A percentile compares a stretch with the other conserved stretches of the same genome.
Conservation (phyloP, 37 sponge, comb jelly and placozoan species). For the Eunapius fragilis region DNA sequence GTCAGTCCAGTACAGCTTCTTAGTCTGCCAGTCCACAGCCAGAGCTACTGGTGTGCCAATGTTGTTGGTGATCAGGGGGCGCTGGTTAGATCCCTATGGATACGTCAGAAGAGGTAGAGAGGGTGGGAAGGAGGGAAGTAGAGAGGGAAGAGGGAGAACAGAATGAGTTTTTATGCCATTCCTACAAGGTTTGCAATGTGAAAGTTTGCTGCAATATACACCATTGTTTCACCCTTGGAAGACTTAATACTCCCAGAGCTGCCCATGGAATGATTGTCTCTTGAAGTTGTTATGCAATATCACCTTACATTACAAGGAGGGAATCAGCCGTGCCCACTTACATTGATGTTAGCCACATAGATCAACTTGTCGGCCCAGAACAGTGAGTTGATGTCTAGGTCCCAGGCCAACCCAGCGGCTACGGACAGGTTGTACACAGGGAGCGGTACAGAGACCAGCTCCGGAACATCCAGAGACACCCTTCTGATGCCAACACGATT, state of each 20-base stretch:
- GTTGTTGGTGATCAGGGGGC: slow-evolving; percentile 10
- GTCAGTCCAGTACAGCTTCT: slow-evolving; percentile 82
- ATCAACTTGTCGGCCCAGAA: slow-evolving; percentile 67
- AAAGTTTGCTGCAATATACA: too few relatives aligned
- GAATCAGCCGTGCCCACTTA: not conserved
- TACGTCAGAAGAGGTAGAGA: not conserved
- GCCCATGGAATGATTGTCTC: too few relatives aligned
- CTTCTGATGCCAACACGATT: slow-evolving; percentile 26
- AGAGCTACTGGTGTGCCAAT: slow-evolving; percentile 53
- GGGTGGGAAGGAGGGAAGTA: not conserved
- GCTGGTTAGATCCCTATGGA: slow-evolving; percentile 53
- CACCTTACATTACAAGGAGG: too few relatives aligned
- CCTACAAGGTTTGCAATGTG: too few relatives aligned
- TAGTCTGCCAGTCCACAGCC: slow-evolving; percentile 72
- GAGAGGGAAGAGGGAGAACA: too few relatives aligned
- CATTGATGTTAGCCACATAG: slow-evolving; percentile 29
- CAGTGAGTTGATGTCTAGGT: slow-evolving; percentile 17
- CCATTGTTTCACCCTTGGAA: too few relatives aligned
- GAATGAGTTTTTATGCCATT: too few relatives aligned
- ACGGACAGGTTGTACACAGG: slow-evolving; percentile 42
- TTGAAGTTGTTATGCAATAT: too few relatives aligned
- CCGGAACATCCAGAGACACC: slow-evolving; percentile 54
- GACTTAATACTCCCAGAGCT: too few relatives aligned
- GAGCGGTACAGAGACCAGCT: slow-evolving; percentile 23
- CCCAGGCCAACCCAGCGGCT: slow-evolving; percentile 44